Percentiles rank a stretch among this genome's conserved stretches.
These are phyloP conservation scores for Drosophila eohydei DNA, from an alignment of 2,888 invertebrate species.

Conservation along the genomic window DNA sequence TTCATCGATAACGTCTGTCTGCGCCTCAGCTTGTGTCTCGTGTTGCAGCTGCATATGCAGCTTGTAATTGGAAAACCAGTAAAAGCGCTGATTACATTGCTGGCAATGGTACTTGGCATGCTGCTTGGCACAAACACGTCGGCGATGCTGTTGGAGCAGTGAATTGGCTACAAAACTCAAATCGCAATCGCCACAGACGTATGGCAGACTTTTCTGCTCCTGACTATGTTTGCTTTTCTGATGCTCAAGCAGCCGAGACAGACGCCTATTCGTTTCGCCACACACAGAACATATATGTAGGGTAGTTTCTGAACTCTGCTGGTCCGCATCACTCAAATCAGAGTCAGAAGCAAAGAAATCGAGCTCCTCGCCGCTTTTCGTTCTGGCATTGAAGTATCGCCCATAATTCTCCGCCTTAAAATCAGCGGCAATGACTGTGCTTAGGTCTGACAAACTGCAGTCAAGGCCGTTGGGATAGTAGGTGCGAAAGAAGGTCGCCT, in stretches of 20 bases:
- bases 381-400: constrained; percentile 80
- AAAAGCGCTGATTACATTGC: constrained; percentile 77
- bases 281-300: constrained; percentile 78
- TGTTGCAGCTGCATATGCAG: constrained; percentile 66
- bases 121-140: constrained; percentile 80
- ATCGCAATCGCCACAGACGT: constrained; percentile 86
- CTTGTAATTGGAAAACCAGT: constrained; percentile 80
- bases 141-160: constrained; percentile 86
- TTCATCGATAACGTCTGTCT: not conserved
- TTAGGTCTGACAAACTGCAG: constrained; percentile 40
- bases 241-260: constrained; percentile 72
- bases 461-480: constrained; percentile 44
- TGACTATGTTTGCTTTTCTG: constrained; percentile 73
- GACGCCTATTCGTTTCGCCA: constrained; percentile 48
- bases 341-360: constrained; percentile 80
- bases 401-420: constrained; percentile 67
- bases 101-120: constrained; percentile 70
- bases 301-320: not conserved
- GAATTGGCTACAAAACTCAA: constrained; percentile 86
- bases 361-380: constrained; percentile 80
- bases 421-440: constrained; percentile 56
- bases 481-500: constrained; percentile 58
- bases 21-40: not conserved
- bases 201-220: constrained; percentile 81
- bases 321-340: constrained; percentile 47